These are phyloP conservation scores for Pao palembangensis DNA, from an alignment of 2,113 vertebrate genomes.

Conservation along the genomic window DNA sequence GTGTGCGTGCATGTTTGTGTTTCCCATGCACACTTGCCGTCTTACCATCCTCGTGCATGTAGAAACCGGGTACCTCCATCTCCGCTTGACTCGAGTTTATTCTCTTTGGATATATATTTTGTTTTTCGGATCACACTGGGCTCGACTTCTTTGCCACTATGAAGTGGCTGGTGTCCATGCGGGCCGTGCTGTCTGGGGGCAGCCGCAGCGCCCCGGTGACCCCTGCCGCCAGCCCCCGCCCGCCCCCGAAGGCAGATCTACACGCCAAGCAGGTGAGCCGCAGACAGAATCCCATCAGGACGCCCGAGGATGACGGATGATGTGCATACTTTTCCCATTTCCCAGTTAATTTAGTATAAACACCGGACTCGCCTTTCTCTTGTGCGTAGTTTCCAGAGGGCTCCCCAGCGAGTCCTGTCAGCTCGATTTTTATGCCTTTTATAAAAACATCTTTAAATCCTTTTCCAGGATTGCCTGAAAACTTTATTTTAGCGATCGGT, in stretches of 20 bases:
- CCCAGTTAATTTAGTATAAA: neutral
- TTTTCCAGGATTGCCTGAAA: neutral
- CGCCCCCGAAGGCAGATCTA: constrained; percentile 53
- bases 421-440: constrained; percentile 14
- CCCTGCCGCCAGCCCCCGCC: constrained; percentile 59
- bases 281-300: neutral
- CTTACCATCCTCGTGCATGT: neutral
- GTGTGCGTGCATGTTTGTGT: constrained; percentile 12
- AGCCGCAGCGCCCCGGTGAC: constrained; percentile 63
- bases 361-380: neutral
- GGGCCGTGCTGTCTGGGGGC: constrained; percentile 39
- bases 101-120: neutral
- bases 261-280: constrained; percentile 65
- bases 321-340: neutral
- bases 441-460: neutral
- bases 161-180: constrained; percentile 70
- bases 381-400: neutral
- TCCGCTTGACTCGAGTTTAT: neutral
- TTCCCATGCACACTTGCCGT: constrained; percentile 11
- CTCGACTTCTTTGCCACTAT: constrained; percentile 28
- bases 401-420: constrained; percentile 19
- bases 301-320: neutral
- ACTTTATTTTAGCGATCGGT: constrained; percentile 10
- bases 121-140: neutral
- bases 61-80: too few relatives aligned